These are phyloP conservation scores for Gymnopithys bicolor DNA, from an alignment of 2,797 vertebrate species.

Conservation along the genomic window DNA sequence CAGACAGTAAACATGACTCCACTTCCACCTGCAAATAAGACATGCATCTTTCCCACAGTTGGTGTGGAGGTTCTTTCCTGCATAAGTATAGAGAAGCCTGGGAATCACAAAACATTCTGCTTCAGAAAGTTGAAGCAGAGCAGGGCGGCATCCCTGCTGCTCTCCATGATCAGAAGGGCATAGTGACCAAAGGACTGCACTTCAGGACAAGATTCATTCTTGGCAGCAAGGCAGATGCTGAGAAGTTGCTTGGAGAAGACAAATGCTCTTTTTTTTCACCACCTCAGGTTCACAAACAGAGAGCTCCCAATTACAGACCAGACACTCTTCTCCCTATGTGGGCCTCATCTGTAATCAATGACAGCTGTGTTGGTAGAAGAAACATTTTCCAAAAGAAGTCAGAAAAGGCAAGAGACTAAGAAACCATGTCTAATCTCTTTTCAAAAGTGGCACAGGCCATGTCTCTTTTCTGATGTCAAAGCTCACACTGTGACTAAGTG, in stretches of 20 bases:
- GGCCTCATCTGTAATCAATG: background rate
- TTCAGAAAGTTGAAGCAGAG: background rate
- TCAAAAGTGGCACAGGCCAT: background rate
- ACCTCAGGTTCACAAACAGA: background rate
- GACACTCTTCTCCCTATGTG: background rate
- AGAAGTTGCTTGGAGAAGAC: background rate
- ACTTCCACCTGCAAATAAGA: background rate
- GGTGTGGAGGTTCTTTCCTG: background rate
- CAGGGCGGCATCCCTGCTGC: background rate
- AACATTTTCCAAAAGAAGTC: background rate
- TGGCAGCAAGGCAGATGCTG: background rate
- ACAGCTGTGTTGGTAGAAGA: background rate
- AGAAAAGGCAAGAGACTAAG: slow-evolving; percentile 17
- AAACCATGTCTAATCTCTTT: slow-evolving; percentile 32
- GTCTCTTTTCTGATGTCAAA: background rate
- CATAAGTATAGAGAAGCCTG: background rate
- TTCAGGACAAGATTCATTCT: background rate
- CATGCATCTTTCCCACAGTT: background rate
- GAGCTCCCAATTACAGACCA: background rate
- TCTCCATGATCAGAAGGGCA: background rate
- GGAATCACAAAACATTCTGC: background rate
- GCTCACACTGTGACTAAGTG: background rate
- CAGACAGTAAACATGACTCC: background rate
- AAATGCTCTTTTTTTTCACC: background rate
- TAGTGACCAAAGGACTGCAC: background rate